Evolutionary conservation across 2,113 vertebrate species (phyloP).

Genomic region (Lichenostomus cassidix): DNA sequence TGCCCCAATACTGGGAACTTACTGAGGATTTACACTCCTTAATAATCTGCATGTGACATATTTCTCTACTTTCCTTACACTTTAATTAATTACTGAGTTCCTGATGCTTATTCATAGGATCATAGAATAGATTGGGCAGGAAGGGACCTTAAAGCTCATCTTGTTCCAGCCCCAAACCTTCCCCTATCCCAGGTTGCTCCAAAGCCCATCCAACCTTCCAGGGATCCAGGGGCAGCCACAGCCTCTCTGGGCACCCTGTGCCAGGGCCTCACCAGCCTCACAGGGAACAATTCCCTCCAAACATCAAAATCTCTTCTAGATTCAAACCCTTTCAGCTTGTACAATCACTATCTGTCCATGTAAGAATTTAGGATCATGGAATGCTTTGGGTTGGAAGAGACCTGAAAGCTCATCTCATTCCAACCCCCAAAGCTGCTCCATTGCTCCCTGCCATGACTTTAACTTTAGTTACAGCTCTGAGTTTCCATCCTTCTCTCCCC

Average conservation of each 20-base stretch:
- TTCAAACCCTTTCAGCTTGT: not conserved
- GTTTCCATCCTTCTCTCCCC: not conserved
- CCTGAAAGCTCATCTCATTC: not conserved
- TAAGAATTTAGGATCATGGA: not conserved
- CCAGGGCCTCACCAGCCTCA: not conserved
- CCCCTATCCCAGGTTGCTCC: not conserved
- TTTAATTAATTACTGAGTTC: not conserved
- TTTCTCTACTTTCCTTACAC: not conserved
- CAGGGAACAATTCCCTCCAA: not conserved
- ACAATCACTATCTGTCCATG: not conserved
- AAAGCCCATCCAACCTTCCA: accelerated
- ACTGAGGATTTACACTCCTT: not conserved
- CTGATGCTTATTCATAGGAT: not conserved
- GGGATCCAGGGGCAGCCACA: not conserved
- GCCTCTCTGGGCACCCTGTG: not conserved
- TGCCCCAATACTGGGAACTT: not conserved
- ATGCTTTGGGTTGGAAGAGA: not conserved
- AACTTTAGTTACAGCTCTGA: not conserved
- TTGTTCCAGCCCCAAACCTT: not conserved
- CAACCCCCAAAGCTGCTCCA: not conserved
- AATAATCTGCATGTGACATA: not conserved
- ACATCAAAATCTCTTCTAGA: not conserved
- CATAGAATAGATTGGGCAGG: not conserved
- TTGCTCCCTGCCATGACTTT: not conserved
- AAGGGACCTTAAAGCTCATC: not conserved